These are phyloP conservation scores for Hydractinia echinata DNA, from an alignment of 30 jellyfish, hydroid and myxozoan genomes.

Conservation along the genomic window DNA sequence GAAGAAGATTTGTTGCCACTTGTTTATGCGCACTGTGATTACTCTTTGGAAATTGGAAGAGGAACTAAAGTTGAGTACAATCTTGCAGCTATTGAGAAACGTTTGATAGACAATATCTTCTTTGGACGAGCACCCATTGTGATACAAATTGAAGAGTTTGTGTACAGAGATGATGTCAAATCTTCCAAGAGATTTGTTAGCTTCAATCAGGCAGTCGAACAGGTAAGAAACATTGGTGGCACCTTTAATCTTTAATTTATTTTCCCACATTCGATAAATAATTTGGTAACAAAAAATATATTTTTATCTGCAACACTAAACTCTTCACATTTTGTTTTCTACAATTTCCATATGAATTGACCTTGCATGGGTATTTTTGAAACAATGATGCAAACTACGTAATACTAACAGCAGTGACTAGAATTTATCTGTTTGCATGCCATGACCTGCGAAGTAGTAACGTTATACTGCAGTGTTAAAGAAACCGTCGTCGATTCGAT, in stretches of 20 bases:
- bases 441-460: too few species aligned
- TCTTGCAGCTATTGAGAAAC: slow-evolving; percentile 48
- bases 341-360: too few species aligned
- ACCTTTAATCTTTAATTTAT: not conserved
- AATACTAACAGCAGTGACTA: too few species aligned
- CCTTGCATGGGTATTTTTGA: too few species aligned
- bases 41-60: slow-evolving; percentile 56
- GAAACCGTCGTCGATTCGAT: too few species aligned
- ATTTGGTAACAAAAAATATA: too few species aligned
- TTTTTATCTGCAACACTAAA: too few species aligned
- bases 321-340: too few species aligned
- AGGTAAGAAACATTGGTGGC: not conserved
- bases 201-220: not conserved
- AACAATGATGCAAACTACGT: too few species aligned
- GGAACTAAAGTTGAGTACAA: slow-evolving; percentile 60
- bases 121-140: slow-evolving; percentile 44
- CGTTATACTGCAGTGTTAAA: too few species aligned
- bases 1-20: slow-evolving; percentile 59
- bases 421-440: too few species aligned
- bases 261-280: too few species aligned
- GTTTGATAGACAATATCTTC: slow-evolving; percentile 37
- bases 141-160: slow-evolving; percentile 8
- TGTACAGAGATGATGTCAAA: slow-evolving; percentile 27
- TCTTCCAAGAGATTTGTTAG: not conserved
- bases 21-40: slow-evolving; percentile 60